Evolutionary conservation across 2,797 vertebrate genomes (phyloP).

Genomic region (Alca torda): DNA sequence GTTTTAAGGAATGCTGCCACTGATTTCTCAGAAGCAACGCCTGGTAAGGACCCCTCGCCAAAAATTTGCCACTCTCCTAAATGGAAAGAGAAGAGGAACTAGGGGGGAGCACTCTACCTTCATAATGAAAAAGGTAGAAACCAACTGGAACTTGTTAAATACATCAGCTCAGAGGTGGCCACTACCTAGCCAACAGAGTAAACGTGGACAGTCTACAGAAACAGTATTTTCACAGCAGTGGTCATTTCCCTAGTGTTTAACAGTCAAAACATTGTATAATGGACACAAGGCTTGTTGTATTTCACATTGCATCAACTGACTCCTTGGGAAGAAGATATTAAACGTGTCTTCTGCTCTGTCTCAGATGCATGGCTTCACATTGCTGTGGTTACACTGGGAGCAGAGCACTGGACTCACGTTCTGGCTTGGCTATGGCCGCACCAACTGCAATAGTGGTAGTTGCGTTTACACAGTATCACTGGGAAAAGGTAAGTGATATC

Average conservation of each 20-base stretch:
- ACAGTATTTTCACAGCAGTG: background rate
- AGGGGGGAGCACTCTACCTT: background rate
- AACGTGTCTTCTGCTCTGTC: background rate
- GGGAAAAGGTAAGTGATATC: background rate
- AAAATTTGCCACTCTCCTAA: background rate
- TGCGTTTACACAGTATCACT: background rate
- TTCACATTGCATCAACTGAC: background rate
- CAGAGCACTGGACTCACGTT: background rate
- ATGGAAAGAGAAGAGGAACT: background rate
- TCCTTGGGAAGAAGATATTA: background rate
- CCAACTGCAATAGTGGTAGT: background rate
- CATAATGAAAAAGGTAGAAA: background rate
- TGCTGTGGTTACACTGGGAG: background rate
- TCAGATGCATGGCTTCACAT: background rate
- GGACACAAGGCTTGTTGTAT: background rate
- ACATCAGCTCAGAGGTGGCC: background rate
- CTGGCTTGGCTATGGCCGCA: rapidly evolving
- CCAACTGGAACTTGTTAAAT: background rate
- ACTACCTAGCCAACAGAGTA: background rate
- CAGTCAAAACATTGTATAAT: background rate
- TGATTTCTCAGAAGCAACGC: background rate
- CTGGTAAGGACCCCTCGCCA: background rate
- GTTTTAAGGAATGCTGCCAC: background rate
- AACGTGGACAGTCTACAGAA: background rate
- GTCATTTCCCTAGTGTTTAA: background rate